Percentiles rank a stretch among this genome's conserved stretches.
Evolutionary conservation across 2,797 vertebrate species (phyloP).

Genomic region (Microctenopoma lineatum): DNA sequence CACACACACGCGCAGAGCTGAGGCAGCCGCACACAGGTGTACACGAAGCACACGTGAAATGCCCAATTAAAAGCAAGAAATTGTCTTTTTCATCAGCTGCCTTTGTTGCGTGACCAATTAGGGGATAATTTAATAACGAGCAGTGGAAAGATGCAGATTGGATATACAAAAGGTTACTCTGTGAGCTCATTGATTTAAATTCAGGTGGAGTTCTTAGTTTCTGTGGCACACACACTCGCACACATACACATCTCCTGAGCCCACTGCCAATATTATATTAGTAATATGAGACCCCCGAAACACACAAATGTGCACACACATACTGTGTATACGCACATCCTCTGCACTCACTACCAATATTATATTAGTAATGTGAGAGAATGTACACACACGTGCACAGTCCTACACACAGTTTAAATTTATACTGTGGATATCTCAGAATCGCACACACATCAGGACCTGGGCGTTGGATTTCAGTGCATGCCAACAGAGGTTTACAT

Average conservation of each 20-base stretch:
- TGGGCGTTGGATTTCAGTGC: slow-evolving; percentile 27
- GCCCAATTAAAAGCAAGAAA: slow-evolving; percentile 94
- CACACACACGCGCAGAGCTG: slow-evolving; percentile 57
- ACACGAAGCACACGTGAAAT: slow-evolving; percentile 90
- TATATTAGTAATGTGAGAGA: slow-evolving; percentile 70
- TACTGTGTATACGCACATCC: slow-evolving; percentile 16
- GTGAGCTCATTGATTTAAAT: slow-evolving; percentile 83
- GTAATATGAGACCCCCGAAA: slow-evolving; percentile 66
- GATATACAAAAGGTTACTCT: slow-evolving; percentile 91
- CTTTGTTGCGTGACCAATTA: slow-evolving; percentile 93
- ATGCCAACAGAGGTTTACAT: slow-evolving; percentile 51
- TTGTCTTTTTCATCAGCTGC: slow-evolving; percentile 93
- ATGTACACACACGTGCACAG: slow-evolving; percentile 27
- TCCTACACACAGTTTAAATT: slow-evolving; percentile 36
- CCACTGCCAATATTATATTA: slow-evolving; percentile 69
- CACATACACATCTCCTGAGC: slow-evolving; percentile 58
- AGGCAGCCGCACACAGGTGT: slow-evolving; percentile 89
- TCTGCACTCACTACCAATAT: slow-evolving; percentile 50
- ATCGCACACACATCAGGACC: slow-evolving; percentile 29
- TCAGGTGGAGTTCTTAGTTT: slow-evolving; percentile 76
- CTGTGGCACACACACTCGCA: slow-evolving; percentile 48
- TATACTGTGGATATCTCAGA: slow-evolving; percentile 34
- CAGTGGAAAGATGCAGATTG: slow-evolving; percentile 88
- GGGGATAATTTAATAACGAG: slow-evolving; percentile 94
- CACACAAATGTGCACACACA: slow-evolving; percentile 42